Base-by-base conservation (phyloP, 2,888 invertebrate species). In the Drosophila hamatofila region DNA sequence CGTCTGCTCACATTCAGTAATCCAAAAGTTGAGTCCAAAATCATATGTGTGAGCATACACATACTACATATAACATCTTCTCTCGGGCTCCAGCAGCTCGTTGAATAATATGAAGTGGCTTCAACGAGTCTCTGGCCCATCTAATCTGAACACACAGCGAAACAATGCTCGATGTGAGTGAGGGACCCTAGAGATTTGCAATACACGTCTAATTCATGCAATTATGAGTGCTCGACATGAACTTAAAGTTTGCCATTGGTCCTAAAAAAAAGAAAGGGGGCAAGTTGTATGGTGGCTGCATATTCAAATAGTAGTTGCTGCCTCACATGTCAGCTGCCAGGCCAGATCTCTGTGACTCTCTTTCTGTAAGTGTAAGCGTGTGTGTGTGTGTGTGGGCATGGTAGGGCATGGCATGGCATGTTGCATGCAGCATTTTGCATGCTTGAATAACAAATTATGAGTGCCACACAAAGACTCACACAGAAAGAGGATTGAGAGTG, bases 391-490 rank as follows among this genome's bases (percentile, higher is more conserved):
- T 64, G 62, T 75, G 72, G 64, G 89, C 88, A 88, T 81, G 84
- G 42, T 7, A 18, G 41, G 41, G 41, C 44, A 44, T 23, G 44
- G 44, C 44, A 52, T 66, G 69, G 74, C 87, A 85, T 89, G 88
- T 85, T 85, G 89, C 88, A 88, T 87, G 88, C 88, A 83, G 84
- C 88, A 89, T 89, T 84, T 85, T 89, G 89, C 84, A 85, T 88
- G 85, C 88, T 89, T 85, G 90, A 89, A 85, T 85, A 89, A 89
- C 90, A 85, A 85, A 85, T 85, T 85, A 85, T 89, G 85, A 85
- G 74, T 89, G 87, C 78, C 88, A 81, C 78, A 89, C 88, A 85
- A 89, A 76, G 81, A 58, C 73, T 72, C 71, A 57, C 58, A 67
- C 63, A 77, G 18, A 52, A 48, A 55, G 68, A 66, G 62, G 21